Base-by-base conservation (phyloP, 2,888 invertebrate genomes). In the Coenonympha arcania region DNA sequence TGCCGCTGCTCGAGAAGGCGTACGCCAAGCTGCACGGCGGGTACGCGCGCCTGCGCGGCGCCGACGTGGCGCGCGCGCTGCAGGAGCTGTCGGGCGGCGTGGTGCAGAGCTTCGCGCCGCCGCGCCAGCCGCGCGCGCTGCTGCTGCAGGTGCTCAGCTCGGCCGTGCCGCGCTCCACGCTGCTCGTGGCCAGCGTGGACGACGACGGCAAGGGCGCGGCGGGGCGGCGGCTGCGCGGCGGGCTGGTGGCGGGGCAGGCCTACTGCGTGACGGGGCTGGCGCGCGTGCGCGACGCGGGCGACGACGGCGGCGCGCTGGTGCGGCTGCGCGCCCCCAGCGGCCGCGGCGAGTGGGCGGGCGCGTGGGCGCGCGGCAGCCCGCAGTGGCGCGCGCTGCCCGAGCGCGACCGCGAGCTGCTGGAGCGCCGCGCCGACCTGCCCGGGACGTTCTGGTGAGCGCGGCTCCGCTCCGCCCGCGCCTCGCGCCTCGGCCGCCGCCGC, bases 1-100 rank as follows among this genome's bases (percentile, higher is more conserved):
- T 91, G 33, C 90, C 93, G 16, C 84, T 94, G 40, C 77, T 94
- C 36, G 94, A 94, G 76, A 93, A 93, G 78, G 93, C 93, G 6
- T 93, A 93, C 74, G 93, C 93, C 57, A 93, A 93, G 92, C 79
- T 90, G 66, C 91, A 92, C 76, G 90, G 58, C 42, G 47, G 54
- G 34, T 48, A 54, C 45, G 48, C 47, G 65, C 88, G 87, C 61
- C 77, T 91, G 59, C 86, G 88, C 19, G 41, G 88, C 49, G 50
- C 63, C 55, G 87, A 89, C 55, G 88, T 89, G 48, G 91, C 92
- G 30, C 86, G 91, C 66, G 92, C 92, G 6, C 87, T 92, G 60
- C 90, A 92, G 74, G 92, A 91, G 68, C 81, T 93, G 56, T 90
- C 92, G 3, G 93, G 93, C 39, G 93, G 93, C 47, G 89, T 93